Evolutionary conservation across 2,888 invertebrate genomes (phyloP), one percentile per base, ranked within the genome.

Genomic region (Drosophila macrospina): DNA sequence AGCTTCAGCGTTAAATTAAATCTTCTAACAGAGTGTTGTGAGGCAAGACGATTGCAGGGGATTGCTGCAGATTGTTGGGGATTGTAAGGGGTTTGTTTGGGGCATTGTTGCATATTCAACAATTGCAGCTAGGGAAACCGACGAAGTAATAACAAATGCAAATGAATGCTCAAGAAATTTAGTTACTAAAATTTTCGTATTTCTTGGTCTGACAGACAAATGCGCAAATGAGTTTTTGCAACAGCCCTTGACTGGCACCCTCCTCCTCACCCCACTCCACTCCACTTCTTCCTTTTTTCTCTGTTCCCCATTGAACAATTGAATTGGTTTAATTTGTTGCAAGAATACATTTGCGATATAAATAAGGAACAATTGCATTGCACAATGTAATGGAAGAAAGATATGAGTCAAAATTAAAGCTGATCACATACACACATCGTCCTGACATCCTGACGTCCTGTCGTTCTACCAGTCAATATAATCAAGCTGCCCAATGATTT

Each of bases 91-190:
- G 15, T 41, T 59, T 63, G 60, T 74, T 48, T 52, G 48, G 41
- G 63, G 48, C 67, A 60, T 63, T 85, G 88, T 78, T 89, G 88
- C 89, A 81, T 78, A 82, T 85, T 70, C 88, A 89, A 89, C 75
- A 85, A 85, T 61, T 88, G 81, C 82, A 81, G 52, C 84, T 71
- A 60, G 48, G 30, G 66, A 72, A 75, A 87, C 89, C 75, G 63
- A 78, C 82, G 45, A 69, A 89, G 86, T 85, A 89, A 87, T 84
- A 89, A 87, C 86, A 85, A 83, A 84, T 84, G 83, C 88, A 89
- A 89, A 84, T 84, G 85, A 78, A 88, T 70, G 75, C 86, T 81
- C 72, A 78, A 85, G 79, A 78, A 89, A 78, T 88, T 84, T 68
- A 70, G 74, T 86, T 69, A 69, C 70, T 50, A 70, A 74, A 73